Evolutionary conservation across 2,113 vertebrate genomes (phyloP).

Genomic region (Himantopus leucocephalus): DNA sequence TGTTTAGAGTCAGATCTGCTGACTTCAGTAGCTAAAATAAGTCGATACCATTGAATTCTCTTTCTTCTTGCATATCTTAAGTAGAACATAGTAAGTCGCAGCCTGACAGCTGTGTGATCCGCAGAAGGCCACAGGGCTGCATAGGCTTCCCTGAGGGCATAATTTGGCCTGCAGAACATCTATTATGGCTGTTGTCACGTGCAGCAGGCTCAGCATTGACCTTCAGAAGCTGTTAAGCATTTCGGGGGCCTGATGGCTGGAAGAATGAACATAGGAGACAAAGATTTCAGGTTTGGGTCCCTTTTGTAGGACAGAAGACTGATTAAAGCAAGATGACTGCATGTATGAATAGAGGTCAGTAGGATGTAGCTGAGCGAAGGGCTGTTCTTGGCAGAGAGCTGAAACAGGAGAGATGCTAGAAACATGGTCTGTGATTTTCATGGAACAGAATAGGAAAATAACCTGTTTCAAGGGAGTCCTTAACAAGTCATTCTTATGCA

Average conservation of each 20-base stretch:
- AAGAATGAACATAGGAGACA: not conserved
- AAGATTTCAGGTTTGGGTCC: not conserved
- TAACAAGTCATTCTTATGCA: not conserved
- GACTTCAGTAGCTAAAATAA: conserved; percentile 6
- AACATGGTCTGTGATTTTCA: not conserved
- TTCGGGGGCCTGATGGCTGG: not conserved
- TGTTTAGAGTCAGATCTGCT: conserved; percentile 16
- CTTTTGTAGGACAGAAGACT: not conserved
- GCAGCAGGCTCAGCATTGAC: not conserved
- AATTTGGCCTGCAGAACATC: not conserved
- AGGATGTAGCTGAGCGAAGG: not conserved
- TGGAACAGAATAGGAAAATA: not conserved
- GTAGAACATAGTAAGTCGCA: not conserved
- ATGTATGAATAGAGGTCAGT: not conserved
- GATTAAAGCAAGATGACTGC: not conserved
- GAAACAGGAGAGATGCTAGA: not conserved
- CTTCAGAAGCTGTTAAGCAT: not conserved
- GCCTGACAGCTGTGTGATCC: not conserved
- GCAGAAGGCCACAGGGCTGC: not conserved
- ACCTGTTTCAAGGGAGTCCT: not conserved
- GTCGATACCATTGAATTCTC: conserved; percentile 44
- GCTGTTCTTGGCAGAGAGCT: not conserved
- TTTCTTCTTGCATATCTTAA: conserved; percentile 9
- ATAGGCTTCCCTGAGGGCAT: not conserved
- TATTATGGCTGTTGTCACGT: not conserved